phyloP scores from a whole-genome alignment of 2,113 vertebrate genomes.

The Sardina pilchardus region DNA sequence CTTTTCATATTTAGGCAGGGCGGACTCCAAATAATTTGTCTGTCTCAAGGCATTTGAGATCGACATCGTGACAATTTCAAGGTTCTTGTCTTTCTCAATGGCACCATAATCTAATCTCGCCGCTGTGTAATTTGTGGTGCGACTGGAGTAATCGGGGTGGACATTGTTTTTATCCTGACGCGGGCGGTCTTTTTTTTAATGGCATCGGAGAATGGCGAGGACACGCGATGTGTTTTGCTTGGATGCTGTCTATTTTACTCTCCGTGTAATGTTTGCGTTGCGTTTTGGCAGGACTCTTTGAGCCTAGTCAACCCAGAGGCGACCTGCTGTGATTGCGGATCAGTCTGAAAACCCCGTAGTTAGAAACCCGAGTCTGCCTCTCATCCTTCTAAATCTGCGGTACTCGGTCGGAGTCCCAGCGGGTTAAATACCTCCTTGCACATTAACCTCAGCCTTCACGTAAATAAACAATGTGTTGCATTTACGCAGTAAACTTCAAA shows the following conservation, averaged over 20 bases:
- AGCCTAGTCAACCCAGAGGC: slow-evolving; percentile 59
- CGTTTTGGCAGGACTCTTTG: slow-evolving; percentile 51
- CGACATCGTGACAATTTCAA: not conserved
- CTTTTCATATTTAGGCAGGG: not conserved
- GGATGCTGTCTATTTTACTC: slow-evolving; percentile 37
- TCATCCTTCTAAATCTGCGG: slow-evolving; percentile 69
- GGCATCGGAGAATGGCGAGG: slow-evolving; percentile 46
- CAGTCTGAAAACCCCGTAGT: slow-evolving; percentile 62
- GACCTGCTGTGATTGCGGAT: slow-evolving; percentile 69
- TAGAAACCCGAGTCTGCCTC: slow-evolving; percentile 61
- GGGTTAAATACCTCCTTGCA: slow-evolving; percentile 67
- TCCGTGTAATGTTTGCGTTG: slow-evolving; percentile 65
- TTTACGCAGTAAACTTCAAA: slow-evolving; percentile 46
- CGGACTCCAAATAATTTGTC: not conserved
- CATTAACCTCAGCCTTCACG: slow-evolving; percentile 65
- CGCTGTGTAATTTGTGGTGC: slow-evolving; percentile 39
- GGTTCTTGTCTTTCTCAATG: slow-evolving; percentile 25
- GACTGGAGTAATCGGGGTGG: slow-evolving; percentile 26
- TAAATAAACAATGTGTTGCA: slow-evolving; percentile 73
- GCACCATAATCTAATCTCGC: slow-evolving; percentile 28
- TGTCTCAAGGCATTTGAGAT: not conserved
- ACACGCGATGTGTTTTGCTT: slow-evolving; percentile 51
- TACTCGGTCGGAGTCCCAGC: slow-evolving; percentile 61
- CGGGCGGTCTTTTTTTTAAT: slow-evolving; percentile 33
- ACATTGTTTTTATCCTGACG: slow-evolving; percentile 31